Base-by-base conservation (phyloP, 1,140 invertebrate genomes). In the Maniola jurtina region DNA sequence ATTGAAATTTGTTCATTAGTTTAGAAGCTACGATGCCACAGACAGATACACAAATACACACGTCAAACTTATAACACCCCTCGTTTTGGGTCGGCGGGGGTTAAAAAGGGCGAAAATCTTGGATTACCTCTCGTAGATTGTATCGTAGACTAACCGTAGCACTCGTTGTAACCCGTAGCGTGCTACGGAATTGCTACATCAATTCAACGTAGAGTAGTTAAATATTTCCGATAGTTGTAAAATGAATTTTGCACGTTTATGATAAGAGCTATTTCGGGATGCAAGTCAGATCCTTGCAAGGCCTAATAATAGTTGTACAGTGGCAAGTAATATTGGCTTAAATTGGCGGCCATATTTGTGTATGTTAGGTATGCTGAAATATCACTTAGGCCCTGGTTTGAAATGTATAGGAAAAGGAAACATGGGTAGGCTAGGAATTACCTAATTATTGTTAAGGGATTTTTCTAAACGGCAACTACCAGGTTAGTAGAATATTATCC, bases 181-280 rank as follows among this genome's bases (percentile, higher is more conserved):
- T 70, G 55, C 52, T 66, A 57, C 57, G 64, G 61, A 69, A 70
- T 73, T 65, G 60, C 64, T 40, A 42, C 61, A 38, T 40, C 52
- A n/a, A 65, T 40, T 63, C 68, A 72, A 80, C 73, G 71, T 73
- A 16, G 7, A 16, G 14, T 52, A 13, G 14, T 15, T 52, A 52
- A 45, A 45, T 11, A 45, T 45, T 45, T 45, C 6, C 1, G 0
- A 2, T 13, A 1, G 15, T 52, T 52, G 48, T 8, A 52, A 16
- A 16, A 16, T 15, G 15, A 11, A 16, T 14, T 25, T 11, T 52
- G 14, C 1, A 5, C 10, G 3, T 9, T 5, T 7, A 52, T 6
- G 0, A 16, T 52, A 52, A 52, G 48, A 16, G 6, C 13, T 8
- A 10, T 4, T 40, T 38, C 15, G 14, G 10, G 38, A 40, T 58